Conservation (phyloP, 2,113 vertebrate species). For the Etheostoma spectabile region DNA sequence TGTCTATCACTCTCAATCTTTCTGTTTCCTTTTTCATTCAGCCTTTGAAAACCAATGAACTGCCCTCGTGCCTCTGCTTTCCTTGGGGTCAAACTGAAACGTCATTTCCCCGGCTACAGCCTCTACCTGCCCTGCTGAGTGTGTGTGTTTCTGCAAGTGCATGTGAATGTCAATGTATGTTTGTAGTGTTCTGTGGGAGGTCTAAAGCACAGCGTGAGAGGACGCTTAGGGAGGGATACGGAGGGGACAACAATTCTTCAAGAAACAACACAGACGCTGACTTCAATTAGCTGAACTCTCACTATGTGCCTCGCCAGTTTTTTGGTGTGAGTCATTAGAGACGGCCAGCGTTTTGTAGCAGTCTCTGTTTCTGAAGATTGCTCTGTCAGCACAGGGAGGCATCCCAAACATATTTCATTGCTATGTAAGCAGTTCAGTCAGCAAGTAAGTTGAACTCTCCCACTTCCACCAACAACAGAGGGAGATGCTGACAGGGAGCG, state of each 20-base stretch:
- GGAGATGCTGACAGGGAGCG: slow-evolving; percentile 51
- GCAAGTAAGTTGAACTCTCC: slow-evolving; percentile 41
- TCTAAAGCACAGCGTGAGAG: slow-evolving; percentile 55
- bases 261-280: slow-evolving; percentile 53
- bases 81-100: slow-evolving; percentile 49
- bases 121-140: slow-evolving; percentile 55
- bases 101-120: slow-evolving; percentile 10
- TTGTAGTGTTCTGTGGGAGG: slow-evolving; percentile 67
- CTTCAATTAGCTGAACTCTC: slow-evolving; percentile 68
- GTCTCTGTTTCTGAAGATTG: slow-evolving; percentile 16
- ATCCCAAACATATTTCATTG: slow-evolving; percentile 30
- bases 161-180: background rate
- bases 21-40: slow-evolving; percentile 47
- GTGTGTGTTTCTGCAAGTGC: background rate
- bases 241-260: slow-evolving; percentile 70
- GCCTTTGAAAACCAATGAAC: slow-evolving; percentile 58
- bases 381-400: slow-evolving; percentile 50
- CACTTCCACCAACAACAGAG: slow-evolving; percentile 24
- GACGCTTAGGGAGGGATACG: slow-evolving; percentile 62
- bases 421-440: slow-evolving; percentile 50
- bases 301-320: slow-evolving; percentile 19
- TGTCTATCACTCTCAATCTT: slow-evolving; percentile 33
- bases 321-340: slow-evolving; percentile 47
- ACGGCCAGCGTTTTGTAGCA: slow-evolving; percentile 29
- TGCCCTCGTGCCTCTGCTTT: slow-evolving; percentile 42